These are phyloP conservation scores for Stichodactyla helianthus DNA, from an alignment of 64 coral and sea anemone species.

Conservation along the genomic window DNA sequence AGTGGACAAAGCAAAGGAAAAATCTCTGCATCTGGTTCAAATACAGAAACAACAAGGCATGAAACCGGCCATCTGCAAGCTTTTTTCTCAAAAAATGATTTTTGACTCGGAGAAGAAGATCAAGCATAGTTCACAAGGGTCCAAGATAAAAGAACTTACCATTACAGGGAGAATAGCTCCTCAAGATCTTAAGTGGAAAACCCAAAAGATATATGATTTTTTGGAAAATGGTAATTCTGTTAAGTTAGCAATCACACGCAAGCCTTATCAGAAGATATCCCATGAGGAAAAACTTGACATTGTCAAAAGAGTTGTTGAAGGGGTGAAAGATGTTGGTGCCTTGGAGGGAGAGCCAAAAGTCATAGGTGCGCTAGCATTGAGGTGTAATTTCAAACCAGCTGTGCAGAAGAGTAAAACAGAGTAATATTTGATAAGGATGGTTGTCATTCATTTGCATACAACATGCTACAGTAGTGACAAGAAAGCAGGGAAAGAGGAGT, in stretches of 20 bases:
- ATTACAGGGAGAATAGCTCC: slow-evolving; percentile 52
- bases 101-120: slow-evolving; percentile 48
- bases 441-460: too few species aligned
- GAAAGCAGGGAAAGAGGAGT: too few species aligned
- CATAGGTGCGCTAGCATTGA: slow-evolving; percentile 38
- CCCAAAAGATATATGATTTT: slow-evolving; percentile 50
- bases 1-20: slow-evolving; percentile 6
- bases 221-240: slow-evolving; percentile 50
- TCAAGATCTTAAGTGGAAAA: slow-evolving; percentile 74
- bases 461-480: too few species aligned
- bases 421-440: neutral
- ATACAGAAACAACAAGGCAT: slow-evolving; percentile 16
- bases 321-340: slow-evolving; percentile 35
- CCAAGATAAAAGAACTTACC: slow-evolving; percentile 49
- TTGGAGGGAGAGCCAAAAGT: slow-evolving; percentile 63
- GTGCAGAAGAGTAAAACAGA: slow-evolving; percentile 7
- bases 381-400: slow-evolving; percentile 52
- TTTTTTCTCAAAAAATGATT: slow-evolving; percentile 39
- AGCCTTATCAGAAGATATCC: slow-evolving; percentile 64
- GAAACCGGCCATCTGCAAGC: slow-evolving; percentile 49
- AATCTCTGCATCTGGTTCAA: slow-evolving; percentile 8
- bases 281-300: slow-evolving; percentile 43
- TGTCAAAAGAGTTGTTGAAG: slow-evolving; percentile 53
- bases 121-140: slow-evolving; percentile 23
- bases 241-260: slow-evolving; percentile 49